Evolutionary conservation across 2,888 invertebrate genomes (phyloP), one percentile per base, ranked within the genome.

Genomic region (Coenonympha arcania): DNA sequence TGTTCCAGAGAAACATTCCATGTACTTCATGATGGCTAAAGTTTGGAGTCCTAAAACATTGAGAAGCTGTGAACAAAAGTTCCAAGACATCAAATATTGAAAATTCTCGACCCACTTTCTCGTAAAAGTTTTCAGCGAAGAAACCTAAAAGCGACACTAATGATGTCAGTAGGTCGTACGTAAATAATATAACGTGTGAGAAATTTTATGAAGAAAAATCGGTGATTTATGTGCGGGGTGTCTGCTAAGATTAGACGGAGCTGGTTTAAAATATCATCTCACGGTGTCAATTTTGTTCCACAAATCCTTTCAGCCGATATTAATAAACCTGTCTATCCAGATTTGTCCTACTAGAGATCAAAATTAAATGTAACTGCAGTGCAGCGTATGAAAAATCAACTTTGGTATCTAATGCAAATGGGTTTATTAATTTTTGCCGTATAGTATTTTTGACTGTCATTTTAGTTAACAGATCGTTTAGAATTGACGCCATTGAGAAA

Each of bases 151-250:
- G 39, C 34, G 33, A 28, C 40, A 28, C 37, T 15, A 48, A 52
- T 24, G 40, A 52, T 52, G 48, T 43, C 48, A 52, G 48, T 52
- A 13, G 48, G 52, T 40, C 52, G 40, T 44, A 40, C 18, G 47
- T 42, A 48, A 22, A 39, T 33, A 22, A 39, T 33, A 40, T 30
- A 48, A 48, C 40, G 43, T 8, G 31, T 20, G 9, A 42, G 13
- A 42, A 28, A 37, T 22, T 15, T 24, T n/a, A 13, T 36, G 13
- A 20, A 42, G 26, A 13, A 43, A 31, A 30, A 31, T 44, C 22
- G 33, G 48, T 41, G 44, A 41, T 52, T 45, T 45, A 50, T 33
- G 20, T 40, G 15, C 44, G 40, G 8, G 15, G 22, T 15, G 16
- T 2, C 22, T 3, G 46, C 41, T 46, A 22, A 36, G 48, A 39